These are phyloP conservation scores for Lycia hirtaria DNA, from an alignment of 2,888 invertebrate species.

Conservation along the genomic window DNA sequence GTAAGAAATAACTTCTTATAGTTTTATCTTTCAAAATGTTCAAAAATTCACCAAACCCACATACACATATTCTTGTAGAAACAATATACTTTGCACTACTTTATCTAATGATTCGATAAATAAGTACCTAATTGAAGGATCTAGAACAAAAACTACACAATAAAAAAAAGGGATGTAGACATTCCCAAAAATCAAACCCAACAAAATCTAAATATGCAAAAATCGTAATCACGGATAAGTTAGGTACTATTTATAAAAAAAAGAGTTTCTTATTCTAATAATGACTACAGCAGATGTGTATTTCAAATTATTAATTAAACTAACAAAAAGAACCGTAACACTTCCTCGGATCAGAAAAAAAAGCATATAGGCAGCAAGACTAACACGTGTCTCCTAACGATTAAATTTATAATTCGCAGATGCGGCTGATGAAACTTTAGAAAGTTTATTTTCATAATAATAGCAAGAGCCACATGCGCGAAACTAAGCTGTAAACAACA, in stretches of 20 bases:
- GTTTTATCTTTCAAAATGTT: too few relatives aligned
- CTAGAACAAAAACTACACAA: too few relatives aligned
- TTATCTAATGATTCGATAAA: too few relatives aligned
- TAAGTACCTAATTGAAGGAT: too few relatives aligned
- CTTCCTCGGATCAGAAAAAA: slow-evolving; percentile 43
- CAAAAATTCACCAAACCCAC: too few relatives aligned
- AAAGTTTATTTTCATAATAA: slow-evolving; percentile 86
- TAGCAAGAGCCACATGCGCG: slow-evolving; percentile 80
- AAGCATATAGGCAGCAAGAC: slow-evolving; percentile 38
- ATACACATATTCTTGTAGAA: too few relatives aligned
- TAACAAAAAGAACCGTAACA: slow-evolving; percentile 40
- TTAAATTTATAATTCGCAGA: slow-evolving; percentile 82
- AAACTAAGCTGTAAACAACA: slow-evolving; percentile 67
- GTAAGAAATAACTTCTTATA: too few relatives aligned
- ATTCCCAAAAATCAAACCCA: too few relatives aligned
- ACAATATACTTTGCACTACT: too few relatives aligned
- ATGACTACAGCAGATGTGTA: slow-evolving; percentile 16
- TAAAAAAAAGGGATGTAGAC: too few relatives aligned
- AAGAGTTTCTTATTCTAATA: slow-evolving; percentile 17
- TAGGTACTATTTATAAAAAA: slow-evolving; percentile 8
- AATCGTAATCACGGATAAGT: background rate
- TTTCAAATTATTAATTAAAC: slow-evolving; percentile 23
- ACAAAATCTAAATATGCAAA: too few relatives aligned
- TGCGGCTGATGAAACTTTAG: slow-evolving; percentile 74
- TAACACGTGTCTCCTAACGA: slow-evolving; percentile 75